Evolutionary conservation across 2,113 vertebrate species (phyloP), one percentile per base, ranked within the genome.

Genomic region (Lethenteron camtschaticum): DNA sequence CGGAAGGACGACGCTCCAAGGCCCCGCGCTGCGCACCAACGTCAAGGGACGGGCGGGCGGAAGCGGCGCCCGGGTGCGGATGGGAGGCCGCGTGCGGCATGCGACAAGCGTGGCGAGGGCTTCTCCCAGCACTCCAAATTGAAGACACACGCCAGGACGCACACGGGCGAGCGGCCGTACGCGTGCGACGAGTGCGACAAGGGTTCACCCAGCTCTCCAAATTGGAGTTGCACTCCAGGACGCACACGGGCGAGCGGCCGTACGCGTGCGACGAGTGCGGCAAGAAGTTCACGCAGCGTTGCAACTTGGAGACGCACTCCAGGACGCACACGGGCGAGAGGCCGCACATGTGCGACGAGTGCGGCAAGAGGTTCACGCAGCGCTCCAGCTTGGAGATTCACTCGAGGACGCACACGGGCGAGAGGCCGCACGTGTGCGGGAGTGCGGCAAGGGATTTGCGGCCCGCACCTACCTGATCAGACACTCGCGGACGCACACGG

Each of bases 371-470:
- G 2, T 81, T 83, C 57, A 73, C 77, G 2, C 78, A 78, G 76
- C 73, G 77, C 57, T 78, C 78, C 73, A 78, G 77, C 69, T 69
- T 81, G 56, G 74, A 72, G 20, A 77, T 75, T 68, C 82, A 82
- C 73, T 68, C 68, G 55, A 68, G 75, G 55, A 74, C 73, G 71
- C 41, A 41, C 41, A 41, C 41, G 41, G 41, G 41, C 41, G 41
- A 41, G 41, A 77, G 76, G 11, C 79, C 78, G 0, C 78, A 76
- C 18, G 10, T 57, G 10, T 83, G 82, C 20, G 11, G 68, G 68
- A 76, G 63, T 83, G 82, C 11, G 77, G 80, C 0, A 83, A 81
- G 57, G 68, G 73, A 13, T 83, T 83, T 71, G 41, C 41, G 41
- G 41, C 41, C 41, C 41, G 41, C 41, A 41, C 41, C 41, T 41